A percentile compares a stretch with the other conserved stretches of the same genome.
Evolutionary conservation across 23 tunicate species (phyloP).

Genomic region (Trididemnum clinides): DNA sequence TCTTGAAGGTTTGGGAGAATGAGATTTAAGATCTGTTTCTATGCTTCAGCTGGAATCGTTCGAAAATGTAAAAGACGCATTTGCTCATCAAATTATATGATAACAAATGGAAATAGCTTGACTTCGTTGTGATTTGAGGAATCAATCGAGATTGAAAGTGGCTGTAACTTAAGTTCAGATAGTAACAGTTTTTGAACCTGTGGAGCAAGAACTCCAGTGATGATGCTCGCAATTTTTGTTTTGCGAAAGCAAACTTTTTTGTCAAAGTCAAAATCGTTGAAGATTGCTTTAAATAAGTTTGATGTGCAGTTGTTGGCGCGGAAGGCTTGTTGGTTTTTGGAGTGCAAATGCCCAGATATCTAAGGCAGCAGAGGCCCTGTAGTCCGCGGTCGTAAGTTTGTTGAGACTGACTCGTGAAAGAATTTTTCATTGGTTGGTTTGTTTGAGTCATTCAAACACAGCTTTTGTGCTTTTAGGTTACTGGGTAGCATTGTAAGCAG

Average conservation of each 20-base stretch:
- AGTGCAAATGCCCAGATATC: no score
- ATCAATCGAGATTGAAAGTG: slow-evolving; percentile 14
- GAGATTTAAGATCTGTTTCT: not conserved
- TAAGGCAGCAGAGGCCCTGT: no score
- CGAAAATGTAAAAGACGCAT: not conserved
- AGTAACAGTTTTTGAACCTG: not conserved
- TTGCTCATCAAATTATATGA: not conserved
- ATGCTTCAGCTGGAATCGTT: not conserved
- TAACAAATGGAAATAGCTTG: not conserved
- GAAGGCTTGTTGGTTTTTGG: no score
- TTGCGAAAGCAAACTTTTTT: not conserved
- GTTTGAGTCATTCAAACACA: no score
- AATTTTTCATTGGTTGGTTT: no score
- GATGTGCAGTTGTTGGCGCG: no score
- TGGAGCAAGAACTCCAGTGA: not conserved
- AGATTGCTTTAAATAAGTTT: not conserved
- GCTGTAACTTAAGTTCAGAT: no score
- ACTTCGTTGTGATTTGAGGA: not conserved
- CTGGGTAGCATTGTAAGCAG: no score
- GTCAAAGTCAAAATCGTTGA: not conserved
- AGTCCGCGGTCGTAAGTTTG: no score
- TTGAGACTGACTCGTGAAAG: no score
- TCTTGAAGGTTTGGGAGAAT: no score
- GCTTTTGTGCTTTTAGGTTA: no score
- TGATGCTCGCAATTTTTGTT: not conserved